A percentile compares a stretch with the other conserved stretches of the same genome.
phyloP scores from a whole-genome alignment of 1,140 invertebrate genomes.

The Chymomyza costata region DNA sequence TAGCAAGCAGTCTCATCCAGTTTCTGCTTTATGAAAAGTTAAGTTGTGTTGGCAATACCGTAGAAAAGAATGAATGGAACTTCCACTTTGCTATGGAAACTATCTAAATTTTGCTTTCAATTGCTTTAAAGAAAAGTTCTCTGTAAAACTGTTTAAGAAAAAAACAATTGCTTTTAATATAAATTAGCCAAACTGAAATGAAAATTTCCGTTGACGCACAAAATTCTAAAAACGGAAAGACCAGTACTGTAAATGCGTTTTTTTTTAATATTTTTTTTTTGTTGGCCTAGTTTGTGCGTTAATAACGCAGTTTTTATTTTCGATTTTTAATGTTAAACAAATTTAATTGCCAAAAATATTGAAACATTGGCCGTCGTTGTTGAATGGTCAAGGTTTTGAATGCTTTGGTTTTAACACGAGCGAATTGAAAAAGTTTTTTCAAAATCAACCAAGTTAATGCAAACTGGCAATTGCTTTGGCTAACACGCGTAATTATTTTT shows the following conservation, averaged over 20 bases:
- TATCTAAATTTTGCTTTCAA: too few relatives aligned
- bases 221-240: not conserved
- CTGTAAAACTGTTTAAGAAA: too few relatives aligned
- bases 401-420: constrained; percentile 22
- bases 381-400: constrained; percentile 52
- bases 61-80: too few relatives aligned
- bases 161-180: constrained; percentile 43
- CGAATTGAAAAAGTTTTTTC: constrained; percentile 1
- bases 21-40: too few relatives aligned
- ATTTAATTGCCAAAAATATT: constrained; percentile 41
- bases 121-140: too few relatives aligned
- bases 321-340: constrained; percentile 38
- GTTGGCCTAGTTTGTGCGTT: too few relatives aligned
- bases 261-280: too few relatives aligned
- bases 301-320: constrained; percentile 46
- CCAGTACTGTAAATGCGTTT: not conserved
- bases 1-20: too few relatives aligned
- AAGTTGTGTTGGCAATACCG: too few relatives aligned
- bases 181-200: constrained; percentile 19
- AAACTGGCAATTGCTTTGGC: constrained; percentile 32
- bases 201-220: constrained; percentile 65
- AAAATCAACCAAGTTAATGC: too few relatives aligned
- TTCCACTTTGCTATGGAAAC: too few relatives aligned
- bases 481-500: constrained; percentile 42
- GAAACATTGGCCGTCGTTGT: constrained; percentile 29